Evolutionary conservation across 2,113 vertebrate species (phyloP).

Genomic region (Hymenochirus boettgeri): DNA sequence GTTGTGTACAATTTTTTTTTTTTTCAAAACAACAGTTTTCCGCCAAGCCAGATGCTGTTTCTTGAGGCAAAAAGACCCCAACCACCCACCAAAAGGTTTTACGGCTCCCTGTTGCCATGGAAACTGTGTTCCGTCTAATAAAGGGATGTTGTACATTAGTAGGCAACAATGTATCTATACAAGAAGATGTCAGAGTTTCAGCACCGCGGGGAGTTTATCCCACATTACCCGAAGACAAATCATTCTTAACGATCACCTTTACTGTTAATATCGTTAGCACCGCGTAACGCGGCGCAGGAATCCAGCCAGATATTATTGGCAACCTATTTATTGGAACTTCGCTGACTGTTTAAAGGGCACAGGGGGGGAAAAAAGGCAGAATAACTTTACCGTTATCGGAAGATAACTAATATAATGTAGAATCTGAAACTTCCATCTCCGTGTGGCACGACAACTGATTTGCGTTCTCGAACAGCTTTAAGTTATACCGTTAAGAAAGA

Average conservation of each 20-base stretch:
- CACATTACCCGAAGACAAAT: constrained; percentile 40
- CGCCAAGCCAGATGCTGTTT: constrained; percentile 41
- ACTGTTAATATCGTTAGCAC: constrained; percentile 34
- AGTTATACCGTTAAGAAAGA: too few relatives aligned
- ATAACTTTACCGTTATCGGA: too few relatives aligned
- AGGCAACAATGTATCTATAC: constrained; percentile 38
- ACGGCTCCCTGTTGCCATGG: constrained; percentile 36
- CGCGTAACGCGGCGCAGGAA: constrained; percentile 13
- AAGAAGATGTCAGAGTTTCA: constrained; percentile 27
- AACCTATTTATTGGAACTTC: background rate
- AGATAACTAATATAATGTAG: too few relatives aligned
- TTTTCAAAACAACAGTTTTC: constrained; percentile 33
- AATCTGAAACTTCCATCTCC: too few relatives aligned
- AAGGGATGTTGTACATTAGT: constrained; percentile 36
- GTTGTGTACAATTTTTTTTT: too few relatives aligned
- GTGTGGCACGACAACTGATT: too few relatives aligned
- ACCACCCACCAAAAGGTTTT: constrained; percentile 33
- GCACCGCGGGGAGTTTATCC: constrained; percentile 22
- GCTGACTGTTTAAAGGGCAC: background rate
- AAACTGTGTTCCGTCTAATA: constrained; percentile 40
- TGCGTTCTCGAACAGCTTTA: too few relatives aligned
- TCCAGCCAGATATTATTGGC: constrained; percentile 30
- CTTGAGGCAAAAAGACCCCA: constrained; percentile 42
- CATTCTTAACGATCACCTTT: constrained; percentile 37
- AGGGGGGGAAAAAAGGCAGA: too few relatives aligned